phyloP scores from a whole-genome alignment of 2,797 vertebrate genomes.

The Nyctalus aviator region DNA sequence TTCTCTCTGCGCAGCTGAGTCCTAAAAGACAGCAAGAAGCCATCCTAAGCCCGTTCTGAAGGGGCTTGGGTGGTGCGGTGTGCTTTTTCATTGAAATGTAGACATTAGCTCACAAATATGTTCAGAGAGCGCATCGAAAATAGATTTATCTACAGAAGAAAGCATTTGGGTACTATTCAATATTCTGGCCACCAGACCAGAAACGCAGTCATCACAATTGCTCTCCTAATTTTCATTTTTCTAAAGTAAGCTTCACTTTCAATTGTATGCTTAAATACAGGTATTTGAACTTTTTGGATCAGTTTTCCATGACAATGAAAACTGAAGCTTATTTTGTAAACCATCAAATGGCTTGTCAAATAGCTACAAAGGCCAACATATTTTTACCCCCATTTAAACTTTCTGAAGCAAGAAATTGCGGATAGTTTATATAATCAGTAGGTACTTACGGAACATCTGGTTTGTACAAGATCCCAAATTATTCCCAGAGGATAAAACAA shows the following conservation, averaged over 20 bases:
- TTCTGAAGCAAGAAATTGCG: conserved; percentile 12
- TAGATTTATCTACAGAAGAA: conserved; percentile 45
- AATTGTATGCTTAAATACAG: conserved; percentile 24
- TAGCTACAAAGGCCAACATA: neutral
- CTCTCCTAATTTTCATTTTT: conserved; percentile 46
- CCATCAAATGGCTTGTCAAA: conserved; percentile 4
- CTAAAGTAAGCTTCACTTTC: conserved; percentile 42
- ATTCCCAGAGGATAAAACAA: conserved; percentile 3
- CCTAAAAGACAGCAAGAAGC: neutral
- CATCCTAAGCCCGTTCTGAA: neutral
- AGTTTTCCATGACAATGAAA: conserved; percentile 21
- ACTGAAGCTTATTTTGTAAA: conserved; percentile 30
- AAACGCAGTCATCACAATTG: conserved; percentile 24
- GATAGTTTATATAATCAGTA: neutral
- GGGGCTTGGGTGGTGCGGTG: neutral
- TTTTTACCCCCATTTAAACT: conserved; percentile 3
- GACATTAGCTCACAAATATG: conserved; percentile 49
- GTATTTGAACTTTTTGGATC: conserved; percentile 24
- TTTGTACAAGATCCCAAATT: neutral
- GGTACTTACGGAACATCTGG: neutral
- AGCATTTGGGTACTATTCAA: neutral
- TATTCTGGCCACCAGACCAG: neutral
- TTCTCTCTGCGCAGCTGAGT: conserved; percentile 27
- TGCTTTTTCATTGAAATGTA: conserved; percentile 55
- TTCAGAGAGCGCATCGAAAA: conserved; percentile 43